A percentile compares a stretch with the other conserved stretches of the same genome.
Evolutionary conservation across 2,888 invertebrate genomes (phyloP).

Genomic region (Diploptera punctata): DNA sequence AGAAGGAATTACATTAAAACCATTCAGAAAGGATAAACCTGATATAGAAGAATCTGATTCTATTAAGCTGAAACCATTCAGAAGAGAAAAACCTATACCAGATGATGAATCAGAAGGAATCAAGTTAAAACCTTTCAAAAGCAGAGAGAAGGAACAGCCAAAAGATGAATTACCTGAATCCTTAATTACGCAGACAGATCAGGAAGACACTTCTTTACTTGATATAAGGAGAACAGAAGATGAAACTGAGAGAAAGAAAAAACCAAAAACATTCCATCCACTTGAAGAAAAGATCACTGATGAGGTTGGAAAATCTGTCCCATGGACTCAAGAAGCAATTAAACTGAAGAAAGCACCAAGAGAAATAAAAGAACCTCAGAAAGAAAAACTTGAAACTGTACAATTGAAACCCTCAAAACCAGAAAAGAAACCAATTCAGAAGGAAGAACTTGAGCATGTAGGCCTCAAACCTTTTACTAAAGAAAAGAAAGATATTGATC

Average conservation of each 20-base stretch:
- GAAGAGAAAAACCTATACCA: neutral
- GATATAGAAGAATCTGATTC: constrained; percentile 2
- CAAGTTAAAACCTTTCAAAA: neutral
- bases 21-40: constrained; percentile 28
- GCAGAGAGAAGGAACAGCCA: neutral
- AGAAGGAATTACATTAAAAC: constrained; percentile 45
- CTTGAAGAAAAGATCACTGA: constrained; percentile 51
- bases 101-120: neutral
- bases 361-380: constrained; percentile 53
- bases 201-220: constrained; percentile 45
- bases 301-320: constrained; percentile 35
- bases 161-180: neutral
- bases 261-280: constrained; percentile 51
- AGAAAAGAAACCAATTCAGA: constrained; percentile 33
- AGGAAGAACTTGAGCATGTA: constrained; percentile 37
- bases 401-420: constrained; percentile 57
- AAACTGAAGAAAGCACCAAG: constrained; percentile 53
- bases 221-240: constrained; percentile 39
- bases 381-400: constrained; percentile 57
- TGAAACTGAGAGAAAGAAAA: constrained; percentile 48
- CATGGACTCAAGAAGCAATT: constrained; percentile 37
- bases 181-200: constrained; percentile 42
- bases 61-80: constrained; percentile 47
- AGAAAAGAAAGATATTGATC: constrained; percentile 29
- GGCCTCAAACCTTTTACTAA: constrained; percentile 30